Conservation (phyloP, 2,888 invertebrate genomes). For the Unio pictorum region DNA sequence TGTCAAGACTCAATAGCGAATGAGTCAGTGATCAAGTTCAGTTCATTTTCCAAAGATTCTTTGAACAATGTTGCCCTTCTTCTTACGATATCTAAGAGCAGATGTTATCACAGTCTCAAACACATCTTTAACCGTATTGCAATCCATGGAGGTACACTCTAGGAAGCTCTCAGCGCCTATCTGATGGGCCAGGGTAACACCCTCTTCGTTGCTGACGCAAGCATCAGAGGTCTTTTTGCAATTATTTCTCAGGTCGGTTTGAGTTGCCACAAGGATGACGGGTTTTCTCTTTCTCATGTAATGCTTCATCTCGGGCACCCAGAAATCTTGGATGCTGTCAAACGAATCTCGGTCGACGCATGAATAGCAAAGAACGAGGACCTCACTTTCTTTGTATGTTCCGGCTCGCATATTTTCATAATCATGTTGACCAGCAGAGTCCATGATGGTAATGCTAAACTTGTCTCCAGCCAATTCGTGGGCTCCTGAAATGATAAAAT, state of each 20-base stretch:
- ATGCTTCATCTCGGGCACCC: conserved; percentile 56
- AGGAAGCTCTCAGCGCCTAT: conserved; percentile 54
- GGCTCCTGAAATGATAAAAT: conserved; percentile 39
- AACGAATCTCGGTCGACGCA: conserved; percentile 51
- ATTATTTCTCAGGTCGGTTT: conserved; percentile 46
- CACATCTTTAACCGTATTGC: conserved; percentile 44
- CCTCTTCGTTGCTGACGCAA: conserved; percentile 37
- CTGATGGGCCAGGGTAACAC: conserved; percentile 44
- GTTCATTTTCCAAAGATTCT: conserved; percentile 33
- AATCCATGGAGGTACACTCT: conserved; percentile 49
- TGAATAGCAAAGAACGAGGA: conserved; percentile 54
- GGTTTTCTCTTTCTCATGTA: conserved; percentile 43
- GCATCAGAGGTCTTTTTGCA: conserved; percentile 10
- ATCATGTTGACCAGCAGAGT: conserved; percentile 59
- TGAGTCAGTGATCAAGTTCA: too few species aligned
- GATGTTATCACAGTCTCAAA: conserved; percentile 52
- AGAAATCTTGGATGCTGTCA: conserved; percentile 49
- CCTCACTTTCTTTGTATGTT: conserved; percentile 53
- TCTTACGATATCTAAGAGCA: conserved; percentile 47
- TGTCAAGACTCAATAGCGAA: too few species aligned
- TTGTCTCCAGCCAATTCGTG: conserved; percentile 51
- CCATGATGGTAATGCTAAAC: conserved; percentile 50
- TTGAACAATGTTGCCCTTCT: conserved; percentile 36
- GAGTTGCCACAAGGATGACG: conserved; percentile 55
- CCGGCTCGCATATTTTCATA: conserved; percentile 46